Evolutionary conservation across 30 jellyfish, hydroid and myxozoan species (phyloP), one percentile per base, ranked within the genome.

Genomic region (Mastigias papua): DNA sequence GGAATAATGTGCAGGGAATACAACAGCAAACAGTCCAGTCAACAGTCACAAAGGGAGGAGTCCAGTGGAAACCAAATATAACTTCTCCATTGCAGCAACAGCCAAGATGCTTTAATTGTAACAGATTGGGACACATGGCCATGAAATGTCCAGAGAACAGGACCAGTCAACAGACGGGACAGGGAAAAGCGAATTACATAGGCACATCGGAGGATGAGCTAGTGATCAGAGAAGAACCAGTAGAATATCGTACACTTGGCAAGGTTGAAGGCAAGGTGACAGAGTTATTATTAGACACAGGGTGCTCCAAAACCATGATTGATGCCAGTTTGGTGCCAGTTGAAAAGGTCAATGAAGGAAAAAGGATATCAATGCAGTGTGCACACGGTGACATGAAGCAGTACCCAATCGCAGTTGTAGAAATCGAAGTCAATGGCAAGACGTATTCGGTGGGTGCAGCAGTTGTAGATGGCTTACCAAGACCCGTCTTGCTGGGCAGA

Each of bases 21-120:
- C 74, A 63, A 63, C 74, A 63, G 74, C 74, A 37, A 37, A 37
- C 54, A 37, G 54, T 37, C 11, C 54, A 37, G 11, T 37, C 54
- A 37, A 37, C 54, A 11, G 54, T 37, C 10, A 37, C 54, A 37
- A 37, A 63, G 74, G 54, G 54, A 37, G 54, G 54, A n/a, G 54
- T 37, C 11, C 54, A 37, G 11, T 37, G 54, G 54, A 37, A 37
- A 37, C 54, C 54, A 11, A 37, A 37, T 37, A 3, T 11, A 37
- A 37, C 54, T 37, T 37, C 54, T 11, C 54, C 54, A 37, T 5
- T 37, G 54, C 54, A 37, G 54, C 54, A 5, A 37, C 54, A 37
- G 54, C 54, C 54, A 37, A 37, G 54, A 37, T 37, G 54, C 54
- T 37, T 37, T 37, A 37, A 37, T 3, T 37, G 54, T 37, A 37